Evolutionary conservation across 1,140 invertebrate species (phyloP).

Genomic region (Apis dorsata): DNA sequence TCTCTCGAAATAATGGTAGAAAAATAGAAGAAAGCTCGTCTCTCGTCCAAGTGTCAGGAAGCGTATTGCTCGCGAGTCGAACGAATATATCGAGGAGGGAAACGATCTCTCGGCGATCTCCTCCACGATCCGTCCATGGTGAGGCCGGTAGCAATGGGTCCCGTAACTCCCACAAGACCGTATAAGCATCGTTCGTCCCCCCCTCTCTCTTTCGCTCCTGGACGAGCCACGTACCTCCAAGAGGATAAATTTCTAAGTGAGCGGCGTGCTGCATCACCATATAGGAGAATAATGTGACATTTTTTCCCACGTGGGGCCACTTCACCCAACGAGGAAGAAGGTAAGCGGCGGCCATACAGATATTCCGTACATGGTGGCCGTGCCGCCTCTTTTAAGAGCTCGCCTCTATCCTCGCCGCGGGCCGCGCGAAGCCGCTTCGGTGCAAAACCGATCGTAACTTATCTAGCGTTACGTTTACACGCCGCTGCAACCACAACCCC

Average conservation of each 20-base stretch:
- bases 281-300: constrained; percentile 78
- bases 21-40: background rate
- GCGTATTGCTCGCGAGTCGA: constrained; percentile 31
- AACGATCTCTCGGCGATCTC: constrained; percentile 40
- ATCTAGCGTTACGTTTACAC: constrained; percentile 66
- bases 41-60: constrained; percentile 31
- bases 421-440: constrained; percentile 32
- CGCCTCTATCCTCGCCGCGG: constrained; percentile 38
- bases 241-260: constrained; percentile 73
- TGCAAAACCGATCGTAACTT: constrained; percentile 55
- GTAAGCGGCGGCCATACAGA: constrained; percentile 64
- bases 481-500: background rate
- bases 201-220: constrained; percentile 11
- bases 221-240: constrained; percentile 29
- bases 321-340: constrained; percentile 59
- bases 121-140: constrained; percentile 40
- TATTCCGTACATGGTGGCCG: constrained; percentile 73
- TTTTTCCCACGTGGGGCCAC: constrained; percentile 60
- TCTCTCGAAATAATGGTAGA: background rate
- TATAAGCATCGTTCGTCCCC: constrained; percentile 51
- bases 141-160: constrained; percentile 43
- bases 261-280: constrained; percentile 72
- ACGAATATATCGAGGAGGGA: constrained; percentile 52
- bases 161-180: constrained; percentile 67
- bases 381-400: constrained; percentile 34